A percentile compares a stretch with the other conserved stretches of the same genome.
These are phyloP conservation scores for Pipra filicauda DNA, from an alignment of 2,113 vertebrate species.

Conservation along the genomic window DNA sequence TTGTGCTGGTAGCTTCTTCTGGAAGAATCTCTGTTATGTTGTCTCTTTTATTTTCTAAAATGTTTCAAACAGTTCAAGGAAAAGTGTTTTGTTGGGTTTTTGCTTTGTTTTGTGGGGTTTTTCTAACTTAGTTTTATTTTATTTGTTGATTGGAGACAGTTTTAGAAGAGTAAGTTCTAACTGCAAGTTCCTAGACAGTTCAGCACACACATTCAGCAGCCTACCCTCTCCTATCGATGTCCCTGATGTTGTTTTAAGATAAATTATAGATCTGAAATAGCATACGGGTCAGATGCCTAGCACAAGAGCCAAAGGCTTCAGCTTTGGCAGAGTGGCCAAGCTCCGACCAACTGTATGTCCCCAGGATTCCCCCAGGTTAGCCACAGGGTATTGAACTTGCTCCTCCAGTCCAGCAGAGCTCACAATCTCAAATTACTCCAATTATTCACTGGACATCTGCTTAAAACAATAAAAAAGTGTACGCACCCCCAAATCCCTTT, in stretches of 20 bases:
- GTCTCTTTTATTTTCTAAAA: neutral
- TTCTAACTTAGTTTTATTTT: neutral
- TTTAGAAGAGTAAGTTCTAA: neutral
- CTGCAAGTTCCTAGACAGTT: neutral
- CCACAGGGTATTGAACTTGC: neutral
- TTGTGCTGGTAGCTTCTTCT: neutral
- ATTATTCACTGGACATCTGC: neutral
- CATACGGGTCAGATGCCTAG: neutral
- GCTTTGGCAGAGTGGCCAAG: neutral
- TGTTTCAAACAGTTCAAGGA: neutral
- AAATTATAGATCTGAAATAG: neutral
- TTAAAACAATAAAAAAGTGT: neutral
- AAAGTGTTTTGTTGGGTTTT: neutral
- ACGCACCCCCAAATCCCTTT: neutral
- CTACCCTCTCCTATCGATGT: neutral
- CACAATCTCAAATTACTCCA: neutral
- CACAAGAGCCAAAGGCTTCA: neutral
- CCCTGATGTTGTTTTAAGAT: neutral
- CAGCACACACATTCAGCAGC: neutral
- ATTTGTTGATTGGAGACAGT: neutral
- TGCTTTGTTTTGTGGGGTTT: neutral
- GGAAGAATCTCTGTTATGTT: neutral
- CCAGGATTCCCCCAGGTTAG: neutral
- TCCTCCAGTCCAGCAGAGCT: neutral
- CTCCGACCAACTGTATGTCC: neutral